A percentile compares a stretch with the other conserved stretches of the same genome.
Evolutionary conservation across 2,797 vertebrate genomes (phyloP).

Genomic region (Galaxias olidus): DNA sequence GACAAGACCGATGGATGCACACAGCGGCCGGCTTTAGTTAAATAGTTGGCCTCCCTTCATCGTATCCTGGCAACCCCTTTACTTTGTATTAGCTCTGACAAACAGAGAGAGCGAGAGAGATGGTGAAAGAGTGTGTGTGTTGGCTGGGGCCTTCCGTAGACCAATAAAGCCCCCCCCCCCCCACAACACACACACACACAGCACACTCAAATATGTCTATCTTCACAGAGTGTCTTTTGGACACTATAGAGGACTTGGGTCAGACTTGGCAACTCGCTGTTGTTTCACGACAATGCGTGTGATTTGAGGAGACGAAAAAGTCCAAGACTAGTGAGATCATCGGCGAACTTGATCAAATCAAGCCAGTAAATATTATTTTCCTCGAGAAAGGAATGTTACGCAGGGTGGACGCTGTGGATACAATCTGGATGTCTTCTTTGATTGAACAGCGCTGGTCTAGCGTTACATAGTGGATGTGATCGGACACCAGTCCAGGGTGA

Average conservation of each 20-base stretch:
- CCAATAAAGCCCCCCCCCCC: constrained; percentile 39
- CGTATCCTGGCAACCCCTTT: constrained; percentile 62
- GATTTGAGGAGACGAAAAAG: no score
- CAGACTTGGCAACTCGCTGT: no score
- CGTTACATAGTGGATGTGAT: constrained; percentile 39
- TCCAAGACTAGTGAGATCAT: no score
- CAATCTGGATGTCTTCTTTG: constrained; percentile 24
- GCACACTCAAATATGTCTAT: constrained; percentile 23
- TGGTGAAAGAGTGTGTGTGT: constrained; percentile 29
- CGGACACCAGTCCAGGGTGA: constrained; percentile 38
- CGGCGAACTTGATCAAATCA: no score
- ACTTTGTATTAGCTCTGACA: constrained; percentile 46
- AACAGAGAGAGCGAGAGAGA: constrained; percentile 25
- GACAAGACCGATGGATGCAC: constrained; percentile 43
- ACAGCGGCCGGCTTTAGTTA: constrained; percentile 55
- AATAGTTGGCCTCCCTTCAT: constrained; percentile 58
- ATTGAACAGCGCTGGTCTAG: constrained; percentile 28
- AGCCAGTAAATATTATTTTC: no score
- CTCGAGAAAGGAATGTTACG: no score
- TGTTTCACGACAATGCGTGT: no score
- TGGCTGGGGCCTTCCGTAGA: constrained; percentile 29
- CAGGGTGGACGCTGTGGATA: constrained; percentile 14
- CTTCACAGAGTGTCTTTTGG: background rate
- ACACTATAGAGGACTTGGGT: no score
- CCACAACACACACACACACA: no score